Evolutionary conservation across 2,888 invertebrate species (phyloP), one percentile per base, ranked within the genome.

Genomic region (Pseudolycoriella hygida): DNA sequence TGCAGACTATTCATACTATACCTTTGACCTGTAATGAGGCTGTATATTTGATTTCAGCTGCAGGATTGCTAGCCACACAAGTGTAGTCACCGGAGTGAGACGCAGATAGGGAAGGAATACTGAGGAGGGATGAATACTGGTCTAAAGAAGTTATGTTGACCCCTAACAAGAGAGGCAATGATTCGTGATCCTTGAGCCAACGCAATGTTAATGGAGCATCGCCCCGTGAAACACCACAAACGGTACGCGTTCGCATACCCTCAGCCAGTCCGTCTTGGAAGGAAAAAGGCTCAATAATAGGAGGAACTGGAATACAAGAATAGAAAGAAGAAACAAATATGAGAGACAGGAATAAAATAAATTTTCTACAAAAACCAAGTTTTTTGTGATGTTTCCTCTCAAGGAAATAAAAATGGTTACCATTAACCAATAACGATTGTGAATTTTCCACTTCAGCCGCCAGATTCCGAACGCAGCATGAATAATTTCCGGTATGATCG

Each of bases 221-320:
- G 56, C 86, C 82, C 59, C 76, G 73, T 65, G 79, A 79, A 60
- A 82, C 80, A 62, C 81, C 80, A 69, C 83, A 83, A 62, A 82
- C 77, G 62, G 80, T 78, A 66, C 81, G 76, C 55, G 82, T 82
- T 64, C 81, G 75, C 78, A 80, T 80, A 68, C 80, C 80, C 70
- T 82, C 80, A 64, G 79, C 76, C 63, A 82, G 75, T 66, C 80
- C 80, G 69, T 80, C 81, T 76, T 80, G 78, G 25, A 82, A 82
- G 71, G 73, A 74, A 76, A 83, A 82, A 69, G 82, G 80, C 74
- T 80, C 80, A 74, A 83, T 81, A 72, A 78, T 79, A 69, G 82
- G 82, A 69, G 82, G 82, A 74, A 82, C 82, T 82, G 77, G 64
- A 71, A 70, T 54, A 50, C 47, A 32, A 63, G 62, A 66, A 25